Conservation (phyloP, 2,888 invertebrate species). For the Congeria kusceri region DNA sequence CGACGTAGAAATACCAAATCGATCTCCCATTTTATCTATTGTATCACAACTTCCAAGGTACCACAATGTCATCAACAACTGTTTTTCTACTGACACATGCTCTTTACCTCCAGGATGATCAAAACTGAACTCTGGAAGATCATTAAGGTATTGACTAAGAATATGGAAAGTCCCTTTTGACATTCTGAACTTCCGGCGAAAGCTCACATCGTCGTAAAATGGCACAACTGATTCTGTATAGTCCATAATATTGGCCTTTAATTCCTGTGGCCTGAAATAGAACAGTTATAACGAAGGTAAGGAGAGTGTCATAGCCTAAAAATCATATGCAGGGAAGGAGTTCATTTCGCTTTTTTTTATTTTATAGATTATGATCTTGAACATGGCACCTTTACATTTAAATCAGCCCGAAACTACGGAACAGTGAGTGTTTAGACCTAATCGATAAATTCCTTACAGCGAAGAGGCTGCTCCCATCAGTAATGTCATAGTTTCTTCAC, state of each 20-base stretch:
- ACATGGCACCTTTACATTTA: slow-evolving; percentile 4
- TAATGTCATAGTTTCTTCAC: slow-evolving; percentile 11
- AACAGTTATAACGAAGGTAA: slow-evolving; percentile 3
- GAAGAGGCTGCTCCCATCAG: slow-evolving; percentile 11
- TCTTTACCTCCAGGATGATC: slow-evolving; percentile 40
- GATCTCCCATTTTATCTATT: slow-evolving; percentile 38
- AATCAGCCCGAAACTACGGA: slow-evolving; percentile 4
- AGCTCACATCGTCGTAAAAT: slow-evolving; percentile 30
- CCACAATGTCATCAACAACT: slow-evolving; percentile 47
- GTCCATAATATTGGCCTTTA: slow-evolving; percentile 36
- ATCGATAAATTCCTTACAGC: slow-evolving; percentile 7
- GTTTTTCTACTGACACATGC: slow-evolving; percentile 40
- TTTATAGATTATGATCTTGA: too few relatives aligned
- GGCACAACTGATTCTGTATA: slow-evolving; percentile 45
- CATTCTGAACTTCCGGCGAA: slow-evolving; percentile 50
- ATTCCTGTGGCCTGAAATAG: slow-evolving; percentile 32
- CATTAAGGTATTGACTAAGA: slow-evolving; percentile 34
- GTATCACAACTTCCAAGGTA: slow-evolving; percentile 40
- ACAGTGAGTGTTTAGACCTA: slow-evolving; percentile 1
- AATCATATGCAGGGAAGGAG: too few relatives aligned
- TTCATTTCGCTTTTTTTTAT: too few relatives aligned
- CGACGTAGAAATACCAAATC: slow-evolving; percentile 43
- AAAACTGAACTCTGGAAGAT: slow-evolving; percentile 29
- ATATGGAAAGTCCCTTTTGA: slow-evolving; percentile 27
- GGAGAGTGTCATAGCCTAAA: too few relatives aligned